Evolutionary conservation across 1,140 invertebrate species (phyloP).

Genomic region (Drosophila fuyamai): DNA sequence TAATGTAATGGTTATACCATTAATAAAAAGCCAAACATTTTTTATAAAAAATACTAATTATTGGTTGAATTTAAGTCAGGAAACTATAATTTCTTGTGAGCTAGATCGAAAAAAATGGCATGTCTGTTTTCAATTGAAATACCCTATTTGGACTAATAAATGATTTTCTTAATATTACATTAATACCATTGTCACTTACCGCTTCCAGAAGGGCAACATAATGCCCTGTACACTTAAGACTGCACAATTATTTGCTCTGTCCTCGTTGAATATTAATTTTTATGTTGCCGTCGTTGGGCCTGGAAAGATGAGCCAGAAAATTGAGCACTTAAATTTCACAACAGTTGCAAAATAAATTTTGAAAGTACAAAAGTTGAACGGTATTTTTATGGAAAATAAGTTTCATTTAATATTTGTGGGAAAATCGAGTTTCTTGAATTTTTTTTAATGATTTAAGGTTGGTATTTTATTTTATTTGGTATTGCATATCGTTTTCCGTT

Average conservation of each 20-base stretch:
- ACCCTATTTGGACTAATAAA: too few species aligned
- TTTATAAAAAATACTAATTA: too few species aligned
- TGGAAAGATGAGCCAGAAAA: conserved; percentile 67
- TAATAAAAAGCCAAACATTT: too few species aligned
- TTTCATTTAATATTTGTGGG: conserved; percentile 13
- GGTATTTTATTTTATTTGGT: not conserved
- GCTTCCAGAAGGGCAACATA: conserved; percentile 84
- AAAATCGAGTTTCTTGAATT: conserved; percentile 8
- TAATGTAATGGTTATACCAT: too few species aligned
- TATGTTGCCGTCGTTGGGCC: conserved; percentile 74
- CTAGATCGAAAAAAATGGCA: too few species aligned
- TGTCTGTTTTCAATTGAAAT: too few species aligned
- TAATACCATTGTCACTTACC: conserved; percentile 49
- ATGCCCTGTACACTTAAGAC: conserved; percentile 70
- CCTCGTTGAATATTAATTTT: conserved; percentile 61
- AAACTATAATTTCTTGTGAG: too few species aligned
- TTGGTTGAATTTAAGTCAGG: too few species aligned
- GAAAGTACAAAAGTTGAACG: not conserved
- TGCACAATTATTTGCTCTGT: conserved; percentile 66
- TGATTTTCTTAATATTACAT: too few species aligned
- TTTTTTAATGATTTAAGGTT: not conserved
- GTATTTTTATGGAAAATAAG: conserved; percentile 1
- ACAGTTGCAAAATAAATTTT: conserved; percentile 15
- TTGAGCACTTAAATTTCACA: conserved; percentile 58
- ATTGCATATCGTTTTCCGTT: not conserved